Evolutionary conservation across 1,140 invertebrate genomes (phyloP), one percentile per base, ranked within the genome.

Genomic region (Polypedilum vanderplanki): DNA sequence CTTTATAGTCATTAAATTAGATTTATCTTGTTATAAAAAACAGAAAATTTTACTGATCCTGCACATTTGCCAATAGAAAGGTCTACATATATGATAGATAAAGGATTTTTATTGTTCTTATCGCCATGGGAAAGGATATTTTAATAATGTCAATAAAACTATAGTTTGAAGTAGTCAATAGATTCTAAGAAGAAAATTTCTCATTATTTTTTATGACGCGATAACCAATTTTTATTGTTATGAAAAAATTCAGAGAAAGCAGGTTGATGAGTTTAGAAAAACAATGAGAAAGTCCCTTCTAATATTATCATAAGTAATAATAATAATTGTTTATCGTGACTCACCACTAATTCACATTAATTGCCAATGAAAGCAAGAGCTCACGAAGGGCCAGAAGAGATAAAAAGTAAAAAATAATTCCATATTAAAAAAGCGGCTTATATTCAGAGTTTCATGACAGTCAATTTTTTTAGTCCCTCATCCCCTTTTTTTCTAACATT

Each of bases 391-490:
- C 1, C 24, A 46, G 24, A 33, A 33, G 24, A 33, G 24, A 5
- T 3, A 33, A 33, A n/a, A 33, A 33, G 5, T 33, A 33, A 33
- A 46, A 46, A 46, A 8, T 46, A 46, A 46, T 46, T 46, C 41
- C 41, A 46, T 46, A 46, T 46, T 46, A 46, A 46, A 46, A 46
- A 46, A 46, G 41, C 41, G 41, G 41, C 41, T 46, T 46, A 46
- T 46, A 10, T 46, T 46, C 24, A 33, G 24, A 33, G 24, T 57
- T 57, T 57, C 46, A 8, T 57, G 46, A 57, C 8, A 57, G 1
- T 57, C 8, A 17, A 57, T 57, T 57, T n/a, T n/a, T 57, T 57
- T 57, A 3, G 5, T 33, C 24, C 24, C 24, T 33, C 24, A 15
- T 57, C 46, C 46, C 46, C n/a, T 17, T 57, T 57, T 17, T 17